phyloP scores from a whole-genome alignment of 2,888 invertebrate genomes.

The Elysia crispata region DNA sequence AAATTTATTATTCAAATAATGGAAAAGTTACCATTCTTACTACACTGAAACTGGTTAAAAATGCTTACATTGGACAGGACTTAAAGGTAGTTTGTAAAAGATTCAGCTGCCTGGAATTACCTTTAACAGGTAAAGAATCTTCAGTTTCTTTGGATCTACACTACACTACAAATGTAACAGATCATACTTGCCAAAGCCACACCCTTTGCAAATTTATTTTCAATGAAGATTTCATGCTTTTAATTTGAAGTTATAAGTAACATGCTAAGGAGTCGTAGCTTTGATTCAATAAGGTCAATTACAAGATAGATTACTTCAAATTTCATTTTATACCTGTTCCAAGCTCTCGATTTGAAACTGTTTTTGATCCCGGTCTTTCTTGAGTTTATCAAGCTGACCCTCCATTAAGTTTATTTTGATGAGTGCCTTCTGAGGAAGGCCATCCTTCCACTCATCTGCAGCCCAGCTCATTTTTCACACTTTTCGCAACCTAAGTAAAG shows the following conservation, averaged over 20 bases:
- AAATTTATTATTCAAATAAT: no score
- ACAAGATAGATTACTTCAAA: no score
- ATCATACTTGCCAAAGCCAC: neutral
- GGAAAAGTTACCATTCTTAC: no score
- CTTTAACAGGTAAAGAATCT: no score
- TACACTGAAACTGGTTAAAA: no score
- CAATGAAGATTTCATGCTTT: neutral
- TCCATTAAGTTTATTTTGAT: constrained; percentile 71
- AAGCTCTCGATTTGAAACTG: constrained; percentile 73
- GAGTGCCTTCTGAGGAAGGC: constrained; percentile 67
- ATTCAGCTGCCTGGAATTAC: no score
- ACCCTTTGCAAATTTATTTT: neutral
- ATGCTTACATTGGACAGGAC: no score
- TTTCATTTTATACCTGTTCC: constrained; percentile 64
- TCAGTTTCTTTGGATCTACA: no score
- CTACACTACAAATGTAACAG: no score
- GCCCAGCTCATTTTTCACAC: constrained; percentile 72
- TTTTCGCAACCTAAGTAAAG: no score
- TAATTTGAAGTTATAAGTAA: neutral
- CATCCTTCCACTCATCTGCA: constrained; percentile 74
- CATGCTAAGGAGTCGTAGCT: neutral
- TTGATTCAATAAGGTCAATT: neutral
- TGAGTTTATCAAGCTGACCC: constrained; percentile 64
- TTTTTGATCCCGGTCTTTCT: constrained; percentile 72
- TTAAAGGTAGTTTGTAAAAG: no score